These are phyloP conservation scores for Engystomops pustulosus DNA, from an alignment of 2,113 vertebrate species.

Conservation along the genomic window DNA sequence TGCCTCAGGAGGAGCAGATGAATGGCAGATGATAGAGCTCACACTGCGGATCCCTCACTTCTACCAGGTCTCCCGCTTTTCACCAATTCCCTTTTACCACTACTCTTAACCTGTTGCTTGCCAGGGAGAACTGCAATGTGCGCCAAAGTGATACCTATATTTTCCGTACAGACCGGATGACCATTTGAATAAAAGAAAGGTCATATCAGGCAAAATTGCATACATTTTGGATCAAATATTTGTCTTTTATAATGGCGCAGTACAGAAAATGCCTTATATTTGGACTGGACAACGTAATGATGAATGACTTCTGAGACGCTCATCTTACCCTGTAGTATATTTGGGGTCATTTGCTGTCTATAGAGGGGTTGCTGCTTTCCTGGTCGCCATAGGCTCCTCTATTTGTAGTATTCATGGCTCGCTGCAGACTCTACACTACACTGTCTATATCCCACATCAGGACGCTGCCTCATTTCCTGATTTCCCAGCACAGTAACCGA, in stretches of 20 bases:
- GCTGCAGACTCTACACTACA: background rate
- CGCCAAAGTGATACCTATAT: background rate
- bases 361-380: background rate
- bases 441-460: constrained; percentile 13
- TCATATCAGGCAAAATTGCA: too few species aligned
- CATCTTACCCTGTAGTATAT: too few species aligned
- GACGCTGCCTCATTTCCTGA: constrained; percentile 1
- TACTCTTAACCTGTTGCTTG: constrained; percentile 37
- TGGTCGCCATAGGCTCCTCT: background rate
- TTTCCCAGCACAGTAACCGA: constrained; percentile 11
- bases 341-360: background rate
- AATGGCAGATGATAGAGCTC: constrained; percentile 61
- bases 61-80: constrained; percentile 27
- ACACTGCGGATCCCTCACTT: constrained; percentile 29
- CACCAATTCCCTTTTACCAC: background rate
- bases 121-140: background rate
- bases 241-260: background rate
- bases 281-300: too few species aligned
- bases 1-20: constrained; percentile 61
- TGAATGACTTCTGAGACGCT: too few species aligned
- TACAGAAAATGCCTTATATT: background rate
- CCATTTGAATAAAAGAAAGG: too few species aligned
- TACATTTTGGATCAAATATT: background rate
- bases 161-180: background rate
- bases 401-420: background rate